Evolutionary conservation across 1,140 invertebrate species (phyloP).

Genomic region (Drosophila teissieri): DNA sequence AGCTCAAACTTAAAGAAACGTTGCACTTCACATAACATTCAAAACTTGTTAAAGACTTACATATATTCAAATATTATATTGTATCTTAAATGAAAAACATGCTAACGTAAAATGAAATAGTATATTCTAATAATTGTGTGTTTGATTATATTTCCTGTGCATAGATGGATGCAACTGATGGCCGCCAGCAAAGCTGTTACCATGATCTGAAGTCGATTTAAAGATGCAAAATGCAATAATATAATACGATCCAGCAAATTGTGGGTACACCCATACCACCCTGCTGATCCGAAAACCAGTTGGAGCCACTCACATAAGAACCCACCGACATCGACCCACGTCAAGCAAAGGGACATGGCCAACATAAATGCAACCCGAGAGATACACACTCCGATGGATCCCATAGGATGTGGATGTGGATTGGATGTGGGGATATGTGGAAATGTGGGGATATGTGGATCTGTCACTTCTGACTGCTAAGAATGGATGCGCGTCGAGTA

Average conservation of each 20-base stretch:
- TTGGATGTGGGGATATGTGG: conserved; percentile 12
- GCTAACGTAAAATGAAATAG: no score
- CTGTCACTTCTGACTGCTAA: conserved; percentile 49
- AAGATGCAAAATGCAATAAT: conserved; percentile 33
- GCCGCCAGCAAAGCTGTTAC: not conserved
- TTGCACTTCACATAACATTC: no score
- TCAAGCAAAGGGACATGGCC: conserved; percentile 59
- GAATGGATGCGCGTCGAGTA: conserved; percentile 58
- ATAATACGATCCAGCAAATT: conserved; percentile 13
- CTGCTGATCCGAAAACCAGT: conserved; percentile 47
- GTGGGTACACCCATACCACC: conserved; percentile 3
- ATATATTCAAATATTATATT: no score
- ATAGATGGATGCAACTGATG: not conserved
- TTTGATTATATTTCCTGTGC: not conserved
- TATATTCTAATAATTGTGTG: no score
- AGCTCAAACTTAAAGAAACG: no score
- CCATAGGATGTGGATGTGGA: conserved; percentile 16
- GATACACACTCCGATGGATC: conserved; percentile 39
- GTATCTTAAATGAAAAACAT: no score
- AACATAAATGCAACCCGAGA: conserved; percentile 62
- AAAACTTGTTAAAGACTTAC: no score
- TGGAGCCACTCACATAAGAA: conserved; percentile 40
- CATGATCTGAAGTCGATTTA: conserved; percentile 4
- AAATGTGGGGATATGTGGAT: conserved; percentile 16
- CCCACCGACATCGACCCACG: conserved; percentile 59